Percentiles rank a stretch among this genome's conserved stretches.
These are phyloP conservation scores for Dasyprocta punctata DNA, from an alignment of 2,113 vertebrate species.

Conservation along the genomic window DNA sequence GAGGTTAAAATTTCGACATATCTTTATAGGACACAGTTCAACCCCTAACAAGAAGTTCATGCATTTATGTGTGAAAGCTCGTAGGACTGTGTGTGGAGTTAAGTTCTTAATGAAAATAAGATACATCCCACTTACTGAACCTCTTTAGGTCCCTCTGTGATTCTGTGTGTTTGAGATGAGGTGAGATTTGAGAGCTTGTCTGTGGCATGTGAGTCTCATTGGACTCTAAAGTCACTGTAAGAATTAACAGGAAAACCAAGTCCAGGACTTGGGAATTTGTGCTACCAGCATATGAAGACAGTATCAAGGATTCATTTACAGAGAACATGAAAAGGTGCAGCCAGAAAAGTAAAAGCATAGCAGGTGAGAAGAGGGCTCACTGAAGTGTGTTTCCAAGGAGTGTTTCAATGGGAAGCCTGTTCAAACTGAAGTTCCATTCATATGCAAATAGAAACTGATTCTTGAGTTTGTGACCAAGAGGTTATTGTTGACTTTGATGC, in stretches of 20 bases:
- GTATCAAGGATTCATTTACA: not conserved
- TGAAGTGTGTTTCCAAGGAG: constrained; percentile 1
- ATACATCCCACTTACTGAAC: not conserved
- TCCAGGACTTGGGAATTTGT: not conserved
- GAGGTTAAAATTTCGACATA: not conserved
- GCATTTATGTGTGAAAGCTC: not conserved
- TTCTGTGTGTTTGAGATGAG: not conserved
- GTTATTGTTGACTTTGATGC: not conserved
- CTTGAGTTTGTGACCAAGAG: constrained; percentile 29
- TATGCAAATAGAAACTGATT: not conserved
- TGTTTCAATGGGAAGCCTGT: not conserved
- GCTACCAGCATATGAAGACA: not conserved
- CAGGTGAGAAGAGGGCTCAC: constrained; percentile 9
- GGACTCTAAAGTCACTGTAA: not conserved
- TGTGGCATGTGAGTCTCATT: constrained; percentile 3
- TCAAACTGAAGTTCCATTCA: not conserved
- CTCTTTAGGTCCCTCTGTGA: not conserved
- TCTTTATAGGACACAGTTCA: not conserved
- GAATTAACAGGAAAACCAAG: not conserved
- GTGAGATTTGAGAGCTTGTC: not conserved
- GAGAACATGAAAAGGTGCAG: not conserved
- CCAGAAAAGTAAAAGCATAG: constrained; percentile 2
- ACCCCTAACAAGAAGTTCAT: constrained; percentile 3
- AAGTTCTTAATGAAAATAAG: constrained; percentile 4
- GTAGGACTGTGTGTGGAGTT: not conserved